Percentiles rank a stretch among this genome's conserved stretches.
These are phyloP conservation scores for Potamilus streckersoni DNA, from an alignment of 1,140 invertebrate genomes.

Conservation along the genomic window DNA sequence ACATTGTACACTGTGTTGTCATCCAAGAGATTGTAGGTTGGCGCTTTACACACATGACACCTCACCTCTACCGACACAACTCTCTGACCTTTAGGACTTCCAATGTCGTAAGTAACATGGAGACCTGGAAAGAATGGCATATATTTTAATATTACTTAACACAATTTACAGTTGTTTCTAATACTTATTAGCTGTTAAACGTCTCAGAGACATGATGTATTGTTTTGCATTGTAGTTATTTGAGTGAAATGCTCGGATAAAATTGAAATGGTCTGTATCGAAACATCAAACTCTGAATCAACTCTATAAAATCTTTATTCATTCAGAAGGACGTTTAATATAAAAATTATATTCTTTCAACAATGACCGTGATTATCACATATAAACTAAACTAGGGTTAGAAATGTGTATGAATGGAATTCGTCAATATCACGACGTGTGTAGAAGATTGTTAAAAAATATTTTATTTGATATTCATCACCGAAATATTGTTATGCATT, in stretches of 20 bases:
- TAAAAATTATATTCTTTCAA: no score
- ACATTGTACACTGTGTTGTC: conserved; percentile 6
- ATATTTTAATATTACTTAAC: background rate
- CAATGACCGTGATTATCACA: no score
- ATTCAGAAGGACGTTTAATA: no score
- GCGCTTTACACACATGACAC: conserved; percentile 16
- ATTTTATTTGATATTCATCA: no score
- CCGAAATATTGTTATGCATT: no score
- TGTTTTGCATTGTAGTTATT: background rate
- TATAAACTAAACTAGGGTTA: no score
- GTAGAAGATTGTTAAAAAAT: no score
- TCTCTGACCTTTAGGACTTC: conserved; percentile 2
- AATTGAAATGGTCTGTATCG: background rate
- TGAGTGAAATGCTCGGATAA: no score
- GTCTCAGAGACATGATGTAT: background rate
- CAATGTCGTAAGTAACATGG: conserved; percentile 9
- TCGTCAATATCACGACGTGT: no score
- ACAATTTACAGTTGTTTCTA: background rate
- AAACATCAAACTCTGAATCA: background rate
- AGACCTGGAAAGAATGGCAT: background rate
- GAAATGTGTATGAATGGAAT: no score
- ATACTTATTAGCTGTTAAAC: background rate
- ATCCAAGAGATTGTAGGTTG: conserved; percentile 6
- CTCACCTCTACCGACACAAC: conserved; percentile 17
- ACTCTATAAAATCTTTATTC: background rate